phyloP scores from a whole-genome alignment of 2,888 invertebrate species.

The Acleris laterana region DNA sequence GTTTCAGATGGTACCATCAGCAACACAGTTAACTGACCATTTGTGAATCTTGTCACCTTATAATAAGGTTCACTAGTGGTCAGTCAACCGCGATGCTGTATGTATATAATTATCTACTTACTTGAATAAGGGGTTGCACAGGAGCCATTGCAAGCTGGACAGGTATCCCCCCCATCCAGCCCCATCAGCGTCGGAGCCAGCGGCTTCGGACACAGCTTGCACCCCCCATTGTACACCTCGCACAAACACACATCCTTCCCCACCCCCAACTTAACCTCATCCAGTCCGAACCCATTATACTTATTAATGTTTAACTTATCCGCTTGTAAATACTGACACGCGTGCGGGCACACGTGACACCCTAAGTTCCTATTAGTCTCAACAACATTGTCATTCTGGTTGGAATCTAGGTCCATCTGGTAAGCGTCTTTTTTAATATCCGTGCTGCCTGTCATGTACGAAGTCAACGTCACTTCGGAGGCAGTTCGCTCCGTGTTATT shows the following conservation, averaged over 20 bases:
- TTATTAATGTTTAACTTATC: slow-evolving; percentile 64
- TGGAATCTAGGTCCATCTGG: slow-evolving; percentile 59
- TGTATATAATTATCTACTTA: slow-evolving; percentile 52
- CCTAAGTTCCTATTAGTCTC: slow-evolving; percentile 63
- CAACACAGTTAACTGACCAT: background rate
- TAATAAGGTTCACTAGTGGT: too few species aligned
- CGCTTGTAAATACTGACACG: slow-evolving; percentile 62
- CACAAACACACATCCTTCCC: slow-evolving; percentile 71
- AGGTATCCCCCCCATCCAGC: slow-evolving; percentile 62
- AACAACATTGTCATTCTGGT: slow-evolving; percentile 63
- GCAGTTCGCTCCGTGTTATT: slow-evolving; percentile 71
- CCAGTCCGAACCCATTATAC: slow-evolving; percentile 67
- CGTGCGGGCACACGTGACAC: slow-evolving; percentile 65
- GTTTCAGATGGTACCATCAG: too few species aligned
- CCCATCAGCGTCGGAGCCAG: slow-evolving; percentile 57
- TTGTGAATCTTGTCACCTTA: too few species aligned
- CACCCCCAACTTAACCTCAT: slow-evolving; percentile 70
- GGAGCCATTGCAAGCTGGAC: slow-evolving; percentile 60
- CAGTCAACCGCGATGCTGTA: background rate
- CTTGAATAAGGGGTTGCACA: slow-evolving; percentile 63
- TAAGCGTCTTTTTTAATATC: slow-evolving; percentile 57
- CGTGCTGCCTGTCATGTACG: slow-evolving; percentile 69
- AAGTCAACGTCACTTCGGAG: slow-evolving; percentile 75
- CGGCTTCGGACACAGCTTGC: slow-evolving; percentile 70
- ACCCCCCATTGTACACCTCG: slow-evolving; percentile 76